Conservation (phyloP, 53 echinoderm and acorn worm species). For the Temnopleurus reevesii region DNA sequence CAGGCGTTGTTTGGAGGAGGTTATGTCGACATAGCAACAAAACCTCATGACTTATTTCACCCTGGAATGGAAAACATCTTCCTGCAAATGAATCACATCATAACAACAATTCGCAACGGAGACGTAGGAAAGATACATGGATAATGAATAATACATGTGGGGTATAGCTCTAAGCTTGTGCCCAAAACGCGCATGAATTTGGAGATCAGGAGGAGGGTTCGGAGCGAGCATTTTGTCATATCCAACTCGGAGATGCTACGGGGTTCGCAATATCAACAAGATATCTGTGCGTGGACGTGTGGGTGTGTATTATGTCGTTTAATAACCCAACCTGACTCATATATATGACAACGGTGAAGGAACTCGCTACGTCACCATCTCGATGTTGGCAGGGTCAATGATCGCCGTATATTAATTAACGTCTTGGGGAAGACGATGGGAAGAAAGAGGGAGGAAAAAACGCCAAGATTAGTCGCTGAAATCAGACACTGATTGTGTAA, state of each 20-base stretch:
- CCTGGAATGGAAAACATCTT: not conserved
- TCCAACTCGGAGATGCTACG: not conserved
- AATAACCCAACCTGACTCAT: conserved; percentile 23
- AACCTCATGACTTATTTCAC: no score
- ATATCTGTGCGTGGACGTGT: not conserved
- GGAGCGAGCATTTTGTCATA: not conserved
- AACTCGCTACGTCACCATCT: conserved; percentile 28
- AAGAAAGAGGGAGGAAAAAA: conserved; percentile 17
- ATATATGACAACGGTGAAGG: conserved; percentile 34
- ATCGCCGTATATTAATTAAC: conserved; percentile 30
- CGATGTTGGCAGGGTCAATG: not conserved
- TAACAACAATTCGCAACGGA: not conserved
- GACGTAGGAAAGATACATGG: not conserved
- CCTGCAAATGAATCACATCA: not conserved
- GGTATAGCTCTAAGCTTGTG: not conserved
- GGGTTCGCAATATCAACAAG: conserved; percentile 26
- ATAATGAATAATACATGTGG: conserved; percentile 1
- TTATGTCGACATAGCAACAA: not conserved
- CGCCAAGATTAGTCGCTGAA: conserved; percentile 32
- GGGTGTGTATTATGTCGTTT: conserved; percentile 14
- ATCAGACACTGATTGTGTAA: conserved; percentile 49
- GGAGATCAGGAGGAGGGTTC: not conserved
- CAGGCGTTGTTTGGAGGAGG: not conserved
- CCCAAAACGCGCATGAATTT: conserved; percentile 7
- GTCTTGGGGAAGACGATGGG: not conserved